Evolutionary conservation across 2,113 vertebrate genomes (phyloP), one percentile per base, ranked within the genome.

Genomic region (Sceloporus undulatus): DNA sequence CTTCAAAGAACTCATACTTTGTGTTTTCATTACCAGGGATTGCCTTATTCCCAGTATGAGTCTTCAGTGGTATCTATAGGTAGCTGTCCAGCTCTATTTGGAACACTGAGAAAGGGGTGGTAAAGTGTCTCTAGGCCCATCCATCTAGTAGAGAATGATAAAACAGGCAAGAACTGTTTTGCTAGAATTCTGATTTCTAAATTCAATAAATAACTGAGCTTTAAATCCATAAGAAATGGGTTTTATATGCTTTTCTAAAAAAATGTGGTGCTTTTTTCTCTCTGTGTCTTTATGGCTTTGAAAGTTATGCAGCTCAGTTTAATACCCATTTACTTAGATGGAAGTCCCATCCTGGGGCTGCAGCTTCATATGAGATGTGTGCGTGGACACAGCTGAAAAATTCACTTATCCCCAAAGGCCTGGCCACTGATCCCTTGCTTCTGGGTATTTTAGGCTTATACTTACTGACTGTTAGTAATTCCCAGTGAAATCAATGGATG

Each of bases 101-200:
- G 34, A 84, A 79, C 65, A 10, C 34, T 80, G 14, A 29, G 65
- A 68, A 38, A 4, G 11, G 18, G 29, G 6, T 1, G 1, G 1
- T 7, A 54, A 79, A 73, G 25, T 4, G 27, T 25, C 8, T 79
- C 11, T 29, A 25, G 13, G 16, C 38, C 52, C 27, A 87, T 8
- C 48, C 34, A 14, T 52, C 56, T 27, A 74, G 27, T 29, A 18
- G 5, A 80, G 23, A n/a, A n/a, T 48, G 29, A 78, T 23, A 34
- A 78, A 86, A 73, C 11, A 40, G 70, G 54, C 65, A n/a, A 86
- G 62, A 18, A 21, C 7, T 66, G 21, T n/a, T 85, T 85, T 66
- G 74, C 9, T 78, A n/a, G 34, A 82, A 78, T 23, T 38, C 4
- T 13, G 11, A n/a, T 48, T 18, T 19, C n/a, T 11, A n/a, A 29